A percentile compares a stretch with the other conserved stretches of the same genome.
phyloP scores from a whole-genome alignment of 2,888 invertebrate species.

The Sinhomidia bicolor region DNA sequence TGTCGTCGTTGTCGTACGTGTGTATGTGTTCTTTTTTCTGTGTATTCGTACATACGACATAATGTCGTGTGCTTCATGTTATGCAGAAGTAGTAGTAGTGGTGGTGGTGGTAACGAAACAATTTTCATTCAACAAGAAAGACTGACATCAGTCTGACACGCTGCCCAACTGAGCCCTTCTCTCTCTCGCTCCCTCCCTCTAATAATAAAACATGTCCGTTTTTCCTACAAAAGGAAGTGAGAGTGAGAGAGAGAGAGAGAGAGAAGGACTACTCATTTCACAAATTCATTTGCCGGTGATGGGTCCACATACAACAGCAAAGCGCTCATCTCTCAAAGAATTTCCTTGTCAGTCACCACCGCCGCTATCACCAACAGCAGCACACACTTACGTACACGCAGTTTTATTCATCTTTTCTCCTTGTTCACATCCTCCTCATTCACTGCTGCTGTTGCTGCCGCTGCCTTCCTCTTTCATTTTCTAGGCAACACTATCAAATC shows the following conservation, averaged over 20 bases:
- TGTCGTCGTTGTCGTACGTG: background rate
- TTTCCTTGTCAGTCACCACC: conserved; percentile 60
- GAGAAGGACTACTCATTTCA: conserved; percentile 51
- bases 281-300: conserved; percentile 59
- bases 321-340: conserved; percentile 39
- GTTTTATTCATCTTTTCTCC: background rate
- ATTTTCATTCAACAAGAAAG: conserved; percentile 63
- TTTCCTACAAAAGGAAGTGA: conserved; percentile 16
- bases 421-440: background rate
- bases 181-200: background rate
- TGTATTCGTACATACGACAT: conserved; percentile 3
- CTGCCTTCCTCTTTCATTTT: conserved; percentile 7
- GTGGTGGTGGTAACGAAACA: conserved; percentile 32
- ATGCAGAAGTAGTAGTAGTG: conserved; percentile 2
- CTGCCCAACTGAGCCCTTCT: conserved; percentile 69
- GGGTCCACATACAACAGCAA: conserved; percentile 26
- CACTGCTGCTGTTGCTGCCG: background rate
- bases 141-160: conserved; percentile 65
- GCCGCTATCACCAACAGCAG: background rate
- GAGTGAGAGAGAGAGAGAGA: background rate
- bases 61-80: background rate
- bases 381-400: conserved; percentile 10
- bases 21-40: conserved; percentile 11
- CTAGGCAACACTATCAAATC: conserved; percentile 10
- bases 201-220: conserved; percentile 50